Percentiles rank a stretch among this genome's conserved stretches.
Evolutionary conservation across 1,140 invertebrate genomes (phyloP).

Genomic region (Colletes latitarsis): DNA sequence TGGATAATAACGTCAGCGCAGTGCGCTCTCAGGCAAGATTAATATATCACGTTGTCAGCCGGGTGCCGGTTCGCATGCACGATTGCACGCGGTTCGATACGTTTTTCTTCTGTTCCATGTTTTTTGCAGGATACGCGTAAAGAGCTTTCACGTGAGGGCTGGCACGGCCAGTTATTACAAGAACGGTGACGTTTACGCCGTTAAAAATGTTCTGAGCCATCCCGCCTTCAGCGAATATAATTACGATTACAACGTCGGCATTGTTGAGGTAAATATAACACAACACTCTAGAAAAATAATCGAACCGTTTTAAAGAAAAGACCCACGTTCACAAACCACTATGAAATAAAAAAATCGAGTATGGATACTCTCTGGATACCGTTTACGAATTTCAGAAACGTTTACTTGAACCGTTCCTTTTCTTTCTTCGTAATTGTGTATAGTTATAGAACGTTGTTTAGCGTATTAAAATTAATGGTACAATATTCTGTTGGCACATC

Average conservation of each 20-base stretch:
- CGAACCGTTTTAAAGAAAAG: too few species aligned
- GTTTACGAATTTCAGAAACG: too few species aligned
- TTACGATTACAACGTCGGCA: conserved; percentile 67
- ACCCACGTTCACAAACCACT: too few species aligned
- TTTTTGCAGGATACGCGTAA: conserved; percentile 44
- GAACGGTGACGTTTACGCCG: conserved; percentile 50
- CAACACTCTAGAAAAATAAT: neutral
- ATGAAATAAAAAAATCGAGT: too few species aligned
- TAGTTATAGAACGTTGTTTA: too few species aligned
- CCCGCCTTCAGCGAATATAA: conserved; percentile 56
- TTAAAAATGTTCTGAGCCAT: conserved; percentile 58
- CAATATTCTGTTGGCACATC: too few species aligned
- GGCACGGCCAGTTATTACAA: conserved; percentile 57
- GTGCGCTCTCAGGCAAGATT: conserved; percentile 54
- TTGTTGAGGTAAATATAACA: conserved; percentile 70
- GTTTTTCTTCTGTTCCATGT: too few species aligned
- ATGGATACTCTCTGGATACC: too few species aligned
- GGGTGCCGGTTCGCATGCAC: conserved; percentile 2
- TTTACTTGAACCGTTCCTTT: too few species aligned
- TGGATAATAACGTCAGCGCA: conserved; percentile 80
- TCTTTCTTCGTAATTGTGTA: too few species aligned
- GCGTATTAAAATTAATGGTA: too few species aligned
- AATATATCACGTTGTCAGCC: conserved; percentile 22
- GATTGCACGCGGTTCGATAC: neutral
- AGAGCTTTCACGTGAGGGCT: conserved; percentile 58